Conservation (phyloP, 2,113 vertebrate species). For the Leptosomus discolor region DNA sequence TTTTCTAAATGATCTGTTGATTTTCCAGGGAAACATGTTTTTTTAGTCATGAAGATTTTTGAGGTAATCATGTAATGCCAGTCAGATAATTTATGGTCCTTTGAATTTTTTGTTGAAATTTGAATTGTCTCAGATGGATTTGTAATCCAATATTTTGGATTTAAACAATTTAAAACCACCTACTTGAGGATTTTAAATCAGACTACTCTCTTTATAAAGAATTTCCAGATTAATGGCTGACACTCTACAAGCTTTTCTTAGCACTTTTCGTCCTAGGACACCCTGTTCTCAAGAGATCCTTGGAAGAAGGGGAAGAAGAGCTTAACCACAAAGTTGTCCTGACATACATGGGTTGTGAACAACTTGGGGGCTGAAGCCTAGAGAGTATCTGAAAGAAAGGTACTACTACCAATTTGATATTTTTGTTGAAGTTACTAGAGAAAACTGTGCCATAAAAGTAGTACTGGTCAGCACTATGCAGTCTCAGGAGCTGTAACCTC, state of each 20-base stretch:
- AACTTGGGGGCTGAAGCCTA: neutral
- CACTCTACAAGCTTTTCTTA: neutral
- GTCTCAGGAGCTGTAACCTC: constrained; percentile 31
- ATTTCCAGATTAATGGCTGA: neutral
- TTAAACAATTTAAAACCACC: constrained; percentile 29
- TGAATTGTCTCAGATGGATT: neutral
- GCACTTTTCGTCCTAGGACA: neutral
- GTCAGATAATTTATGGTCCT: neutral
- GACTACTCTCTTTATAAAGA: neutral
- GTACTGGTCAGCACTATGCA: neutral
- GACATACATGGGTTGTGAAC: neutral
- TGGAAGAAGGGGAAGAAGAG: neutral
- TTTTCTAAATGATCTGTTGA: neutral
- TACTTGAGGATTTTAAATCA: constrained; percentile 5
- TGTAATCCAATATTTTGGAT: neutral
- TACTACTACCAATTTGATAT: neutral
- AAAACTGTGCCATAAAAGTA: neutral
- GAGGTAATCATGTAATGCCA: neutral
- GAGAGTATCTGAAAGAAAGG: neutral
- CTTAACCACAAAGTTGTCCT: neutral
- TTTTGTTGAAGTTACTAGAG: neutral
- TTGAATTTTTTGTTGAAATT: constrained; percentile 32
- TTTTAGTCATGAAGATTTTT: constrained; percentile 10
- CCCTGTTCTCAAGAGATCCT: neutral
- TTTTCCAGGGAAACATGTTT: neutral